These are phyloP conservation scores for Marasmarcha lunaedactyla DNA, from an alignment of 2,888 invertebrate species.

Conservation along the genomic window DNA sequence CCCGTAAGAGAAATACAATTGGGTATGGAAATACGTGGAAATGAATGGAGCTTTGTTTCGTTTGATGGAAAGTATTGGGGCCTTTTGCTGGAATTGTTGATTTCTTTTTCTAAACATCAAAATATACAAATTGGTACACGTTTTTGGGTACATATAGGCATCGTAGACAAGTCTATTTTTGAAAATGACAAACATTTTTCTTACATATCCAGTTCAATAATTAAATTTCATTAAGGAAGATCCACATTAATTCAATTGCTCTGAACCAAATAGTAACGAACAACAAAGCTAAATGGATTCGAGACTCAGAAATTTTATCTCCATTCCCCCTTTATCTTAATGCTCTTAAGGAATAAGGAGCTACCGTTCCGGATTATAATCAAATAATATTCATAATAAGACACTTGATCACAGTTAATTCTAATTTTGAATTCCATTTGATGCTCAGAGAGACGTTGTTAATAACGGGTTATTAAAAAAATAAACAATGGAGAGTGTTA, in stretches of 20 bases:
- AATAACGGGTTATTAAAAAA: not conserved
- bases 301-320: constrained; percentile 1
- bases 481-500: not conserved
- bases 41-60: too few relatives aligned
- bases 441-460: constrained; percentile 12
- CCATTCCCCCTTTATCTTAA: constrained; percentile 15
- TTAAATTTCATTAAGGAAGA: not conserved
- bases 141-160: too few relatives aligned
- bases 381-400: constrained; percentile 2
- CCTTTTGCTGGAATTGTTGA: too few relatives aligned
- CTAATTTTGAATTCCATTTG: constrained; percentile 23
- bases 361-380: constrained; percentile 12
- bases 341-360: constrained; percentile 12
- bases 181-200: too few relatives aligned
- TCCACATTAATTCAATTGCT: constrained; percentile 1
- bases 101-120: too few relatives aligned
- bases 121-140: too few relatives aligned
- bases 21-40: too few relatives aligned
- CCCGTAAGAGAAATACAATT: constrained; percentile 21
- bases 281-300: not conserved
- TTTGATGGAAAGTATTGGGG: too few relatives aligned
- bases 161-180: too few relatives aligned
- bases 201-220: too few relatives aligned
- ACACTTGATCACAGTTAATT: not conserved
- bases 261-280: not conserved